Conservation (phyloP, 2,888 invertebrate species). For the Melangyna quadrimaculata region DNA sequence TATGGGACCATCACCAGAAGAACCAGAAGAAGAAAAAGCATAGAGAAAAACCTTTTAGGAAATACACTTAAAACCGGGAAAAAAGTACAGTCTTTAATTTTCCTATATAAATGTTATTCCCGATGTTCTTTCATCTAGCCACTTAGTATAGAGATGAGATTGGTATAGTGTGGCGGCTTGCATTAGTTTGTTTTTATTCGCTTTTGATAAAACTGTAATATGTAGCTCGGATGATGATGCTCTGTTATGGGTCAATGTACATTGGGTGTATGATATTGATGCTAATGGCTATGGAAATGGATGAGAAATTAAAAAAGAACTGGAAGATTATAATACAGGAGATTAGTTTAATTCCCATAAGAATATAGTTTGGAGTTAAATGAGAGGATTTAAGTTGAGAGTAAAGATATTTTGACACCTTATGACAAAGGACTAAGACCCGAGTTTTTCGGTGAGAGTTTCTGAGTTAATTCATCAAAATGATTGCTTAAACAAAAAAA, state of each 20-base stretch:
- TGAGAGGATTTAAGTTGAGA: no score
- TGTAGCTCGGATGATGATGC: no score
- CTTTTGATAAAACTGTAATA: constrained; percentile 50
- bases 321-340: neutral
- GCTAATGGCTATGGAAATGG: constrained; percentile 35
- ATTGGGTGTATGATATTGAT: constrained; percentile 19
- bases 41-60: constrained; percentile 36
- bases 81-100: constrained; percentile 69
- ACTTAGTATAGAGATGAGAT: neutral
- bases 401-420: no score
- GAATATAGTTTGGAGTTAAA: neutral
- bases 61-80: constrained; percentile 31
- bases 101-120: constrained; percentile 53
- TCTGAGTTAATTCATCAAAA: no score
- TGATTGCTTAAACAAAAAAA: no score
- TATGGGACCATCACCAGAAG: neutral
- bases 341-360: neutral
- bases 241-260: constrained; percentile 65
- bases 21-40: neutral
- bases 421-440: no score
- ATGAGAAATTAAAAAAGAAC: neutral
- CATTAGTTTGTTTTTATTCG: constrained; percentile 15
- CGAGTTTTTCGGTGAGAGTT: no score
- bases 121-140: neutral
- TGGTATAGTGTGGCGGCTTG: neutral